Base-by-base conservation (phyloP, 2,797 vertebrate species). In the Smutsia gigantea region DNA sequence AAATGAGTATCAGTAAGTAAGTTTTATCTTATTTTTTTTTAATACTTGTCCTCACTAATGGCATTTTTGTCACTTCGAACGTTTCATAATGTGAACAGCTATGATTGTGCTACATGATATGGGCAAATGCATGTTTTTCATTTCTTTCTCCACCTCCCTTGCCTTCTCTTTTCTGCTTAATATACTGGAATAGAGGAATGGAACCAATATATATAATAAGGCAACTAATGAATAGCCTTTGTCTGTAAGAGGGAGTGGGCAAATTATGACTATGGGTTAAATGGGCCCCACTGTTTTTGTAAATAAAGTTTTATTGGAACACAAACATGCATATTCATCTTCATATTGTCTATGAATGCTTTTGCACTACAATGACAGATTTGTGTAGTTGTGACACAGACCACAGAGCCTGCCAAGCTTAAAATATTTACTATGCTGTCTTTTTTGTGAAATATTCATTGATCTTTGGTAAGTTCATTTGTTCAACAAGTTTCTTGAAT, bases 151-250 rank as follows among this genome's bases (percentile, higher is more conserved):
- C 25, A 21, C 57, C 46, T 75, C 27, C 0, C 10, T 90, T 69
- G 17, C 0, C 17, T 69, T 7, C 31, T 57, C 90, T 92, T 46
- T 89, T 83, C 64, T 87, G 74, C 49, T 51, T 42, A 31, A 18
- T 25, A 31, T 37, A 37, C 13, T 78, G 18, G 15, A 51, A 75
- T 34, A 77, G 55, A 3, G 61, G 12, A 85, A 55, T 4, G 12
- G 18, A 55, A 27, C 29, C 29, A 94, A 92, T 46, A 46, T 46
- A 46, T 46, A 46, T 46, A 94, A 92, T 72, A 86, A 94, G 90
- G 12, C 1, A 90, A 18, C 34, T 83, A 74, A 63, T 87, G 68
- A 53, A 87, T 63, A 92, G 14, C 37, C 1, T 90, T 61, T 95
- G 27, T 92, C 53, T 71, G n/a, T 9, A 71, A 57, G 1, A 85